Conservation (phyloP, 2,888 invertebrate species). For the Synergus gifuensis region DNA sequence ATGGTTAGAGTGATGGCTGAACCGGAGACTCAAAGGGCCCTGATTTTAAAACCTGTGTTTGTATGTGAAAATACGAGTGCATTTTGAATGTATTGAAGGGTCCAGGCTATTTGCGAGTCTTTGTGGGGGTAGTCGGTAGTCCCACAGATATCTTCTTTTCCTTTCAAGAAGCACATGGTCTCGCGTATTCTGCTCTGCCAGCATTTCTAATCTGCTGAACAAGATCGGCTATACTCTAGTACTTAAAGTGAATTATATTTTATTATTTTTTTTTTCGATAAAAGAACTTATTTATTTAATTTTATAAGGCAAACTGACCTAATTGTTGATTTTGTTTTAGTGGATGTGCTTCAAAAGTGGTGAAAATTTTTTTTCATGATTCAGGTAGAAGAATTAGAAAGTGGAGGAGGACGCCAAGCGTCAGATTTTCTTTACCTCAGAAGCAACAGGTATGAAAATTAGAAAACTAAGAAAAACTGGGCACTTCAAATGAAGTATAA, state of each 20-base stretch:
- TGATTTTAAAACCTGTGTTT: neutral
- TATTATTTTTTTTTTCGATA: neutral
- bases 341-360: neutral
- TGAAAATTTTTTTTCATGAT: neutral
- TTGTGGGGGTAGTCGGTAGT: conserved; percentile 37
- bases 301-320: neutral
- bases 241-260: neutral
- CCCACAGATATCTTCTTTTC: conserved; percentile 41
- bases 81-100: conserved; percentile 3
- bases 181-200: conserved; percentile 30
- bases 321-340: neutral
- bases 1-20: conserved; percentile 1
- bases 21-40: conserved; percentile 25
- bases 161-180: conserved; percentile 37
- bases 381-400: conserved; percentile 27
- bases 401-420: conserved; percentile 40
- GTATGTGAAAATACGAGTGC: neutral
- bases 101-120: conserved; percentile 36
- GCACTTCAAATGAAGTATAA: conserved; percentile 28
- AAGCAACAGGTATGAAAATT: conserved; percentile 15
- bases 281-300: neutral
- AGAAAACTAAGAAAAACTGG: conserved; percentile 10
- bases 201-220: neutral
- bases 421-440: neutral
- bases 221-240: neutral